Evolutionary conservation across 2,888 invertebrate species (phyloP), one percentile per base, ranked within the genome.

Genomic region (Cerceris ruficornis): DNA sequence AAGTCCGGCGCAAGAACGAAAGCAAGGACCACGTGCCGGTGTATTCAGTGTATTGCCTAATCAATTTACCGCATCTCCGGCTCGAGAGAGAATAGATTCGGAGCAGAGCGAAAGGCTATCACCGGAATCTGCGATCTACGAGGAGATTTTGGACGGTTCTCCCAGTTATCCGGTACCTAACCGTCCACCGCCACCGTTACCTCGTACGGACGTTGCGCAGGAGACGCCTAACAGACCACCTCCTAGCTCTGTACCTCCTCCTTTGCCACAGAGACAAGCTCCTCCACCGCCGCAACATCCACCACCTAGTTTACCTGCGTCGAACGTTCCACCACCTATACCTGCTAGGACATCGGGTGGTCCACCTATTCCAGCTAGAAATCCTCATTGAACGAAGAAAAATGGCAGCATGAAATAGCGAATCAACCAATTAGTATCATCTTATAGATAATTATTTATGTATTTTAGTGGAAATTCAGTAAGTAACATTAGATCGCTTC

Each of bases 341-440:
- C 95, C 95, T 0, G 94, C 94, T 0, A 92, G 95, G 73, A 94
- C 94, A 69, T 93, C 94, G 6, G 94, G 94, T 14, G 95, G 95
- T 7, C 95, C 95, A 17, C 95, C 96, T 0, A 92, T 95, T 81
- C 96, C 96, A 5, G 95, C 95, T 52, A 93, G 95, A 72, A 91
- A 92, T 89, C 91, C 86, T 41, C 89, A 89, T 73, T 89, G 28
- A 86, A 81, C 42, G 52, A n/a, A 43, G 41, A 49, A 15, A 65
- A 54, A 62, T 64, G 14, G 54, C 46, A 54, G 15, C 17, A 49
- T 9, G 14, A 46, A 17, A 52, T 13, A 4, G 7, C 28, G 28
- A 70, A 55, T 65, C n/a, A 9, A 50, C 54, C 62, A 52, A 14
- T 28, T 74, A 69, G 58, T 55, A 55, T 67, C 50, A 67, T 52